A percentile compares a stretch with the other conserved stretches of the same genome.
Evolutionary conservation across 1,140 invertebrate species (phyloP).

Genomic region (Pomacea maculata): DNA sequence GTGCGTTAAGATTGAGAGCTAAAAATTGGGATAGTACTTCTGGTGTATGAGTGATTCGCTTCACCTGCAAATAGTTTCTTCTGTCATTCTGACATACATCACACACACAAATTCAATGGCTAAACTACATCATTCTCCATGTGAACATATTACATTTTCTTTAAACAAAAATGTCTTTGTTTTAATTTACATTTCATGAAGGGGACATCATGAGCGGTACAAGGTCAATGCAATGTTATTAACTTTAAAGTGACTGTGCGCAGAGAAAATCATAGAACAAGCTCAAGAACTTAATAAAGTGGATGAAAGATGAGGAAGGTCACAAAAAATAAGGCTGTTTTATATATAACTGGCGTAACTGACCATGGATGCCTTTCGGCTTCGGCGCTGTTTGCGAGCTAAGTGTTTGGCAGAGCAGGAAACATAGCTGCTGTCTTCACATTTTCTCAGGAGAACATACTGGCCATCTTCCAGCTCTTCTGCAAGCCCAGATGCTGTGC

Average conservation of each 20-base stretch:
- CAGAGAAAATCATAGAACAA: no score
- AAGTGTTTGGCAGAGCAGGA: constrained; percentile 14
- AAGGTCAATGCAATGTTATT: no score
- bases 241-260: no score
- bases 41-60: constrained; percentile 57
- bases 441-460: constrained; percentile 53
- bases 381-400: constrained; percentile 36
- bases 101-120: no score
- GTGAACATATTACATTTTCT: no score
- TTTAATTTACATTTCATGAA: no score
- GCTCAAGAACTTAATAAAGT: background rate
- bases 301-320: background rate
- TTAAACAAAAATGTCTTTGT: no score
- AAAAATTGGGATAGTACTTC: constrained; percentile 59
- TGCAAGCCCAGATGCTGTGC: constrained; percentile 27
- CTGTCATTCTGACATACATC: no score
- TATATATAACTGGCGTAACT: background rate
- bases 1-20: constrained; percentile 51
- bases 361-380: constrained; percentile 36
- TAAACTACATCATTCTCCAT: no score
- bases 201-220: no score
- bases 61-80: constrained; percentile 42
- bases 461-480: constrained; percentile 54
- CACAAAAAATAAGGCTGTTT: no score
- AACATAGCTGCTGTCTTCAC: constrained; percentile 40